A percentile compares a stretch with the other conserved stretches of the same genome.
Evolutionary conservation across 2,113 vertebrate species (phyloP).

Genomic region (Ploceus nigricollis): DNA sequence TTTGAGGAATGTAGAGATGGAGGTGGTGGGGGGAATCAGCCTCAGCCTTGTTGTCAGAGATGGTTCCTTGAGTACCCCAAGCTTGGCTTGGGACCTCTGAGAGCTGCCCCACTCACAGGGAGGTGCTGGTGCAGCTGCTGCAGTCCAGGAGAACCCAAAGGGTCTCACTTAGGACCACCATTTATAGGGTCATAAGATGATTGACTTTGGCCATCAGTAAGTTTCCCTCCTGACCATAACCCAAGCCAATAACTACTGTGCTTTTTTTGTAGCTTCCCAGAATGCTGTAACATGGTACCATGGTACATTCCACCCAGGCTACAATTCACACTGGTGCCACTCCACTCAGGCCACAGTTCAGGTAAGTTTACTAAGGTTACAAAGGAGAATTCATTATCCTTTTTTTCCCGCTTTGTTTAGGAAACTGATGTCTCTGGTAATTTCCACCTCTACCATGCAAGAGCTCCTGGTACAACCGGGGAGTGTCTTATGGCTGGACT

Average conservation of each 20-base stretch:
- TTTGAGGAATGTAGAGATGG: background rate
- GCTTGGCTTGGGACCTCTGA: background rate
- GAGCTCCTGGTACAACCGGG: background rate
- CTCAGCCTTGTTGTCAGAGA: background rate
- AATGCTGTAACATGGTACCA: too few relatives aligned
- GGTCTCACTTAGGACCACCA: background rate
- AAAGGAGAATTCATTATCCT: background rate
- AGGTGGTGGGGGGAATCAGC: background rate
- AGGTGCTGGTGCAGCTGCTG: background rate
- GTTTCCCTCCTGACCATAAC: background rate
- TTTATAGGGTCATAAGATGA: background rate
- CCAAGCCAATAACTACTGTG: background rate
- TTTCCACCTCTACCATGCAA: background rate
- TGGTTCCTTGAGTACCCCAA: background rate
- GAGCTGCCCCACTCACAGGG: background rate
- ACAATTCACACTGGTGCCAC: background rate
- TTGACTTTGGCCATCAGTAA: background rate
- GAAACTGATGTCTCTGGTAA: background rate
- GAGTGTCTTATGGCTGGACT: background rate
- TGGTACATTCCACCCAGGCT: background rate
- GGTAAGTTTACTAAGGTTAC: background rate
- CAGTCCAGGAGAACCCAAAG: background rate
- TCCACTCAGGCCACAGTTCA: background rate
- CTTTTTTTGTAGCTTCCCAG: background rate
- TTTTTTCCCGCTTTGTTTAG: background rate